Conservation (phyloP, 2,888 invertebrate species). For the Eledone cirrhosa region DNA sequence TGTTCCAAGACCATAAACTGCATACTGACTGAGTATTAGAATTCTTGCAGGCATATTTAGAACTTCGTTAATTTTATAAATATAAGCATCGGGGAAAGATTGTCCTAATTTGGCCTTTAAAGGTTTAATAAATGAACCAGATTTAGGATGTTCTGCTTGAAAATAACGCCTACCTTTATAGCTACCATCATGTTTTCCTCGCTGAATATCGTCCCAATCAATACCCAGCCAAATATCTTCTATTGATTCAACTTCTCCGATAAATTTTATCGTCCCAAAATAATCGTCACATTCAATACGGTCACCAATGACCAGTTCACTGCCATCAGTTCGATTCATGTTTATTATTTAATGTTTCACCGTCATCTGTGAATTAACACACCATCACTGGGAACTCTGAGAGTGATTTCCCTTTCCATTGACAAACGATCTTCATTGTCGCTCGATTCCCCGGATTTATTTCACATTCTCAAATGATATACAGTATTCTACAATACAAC, state of each 20-base stretch:
- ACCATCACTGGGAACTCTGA: no score
- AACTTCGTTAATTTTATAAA: background rate
- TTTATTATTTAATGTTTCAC: conserved; percentile 24
- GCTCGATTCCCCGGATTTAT: no score
- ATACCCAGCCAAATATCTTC: conserved; percentile 83
- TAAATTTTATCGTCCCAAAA: conserved; percentile 77
- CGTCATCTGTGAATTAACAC: no score
- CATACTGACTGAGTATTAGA: background rate
- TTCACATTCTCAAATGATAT: no score
- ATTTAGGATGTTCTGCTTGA: conserved; percentile 74
- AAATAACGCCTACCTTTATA: conserved; percentile 86
- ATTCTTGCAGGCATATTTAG: background rate
- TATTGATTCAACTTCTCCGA: conserved; percentile 78
- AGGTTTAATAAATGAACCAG: conserved; percentile 88
- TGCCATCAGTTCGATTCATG: conserved; percentile 45
- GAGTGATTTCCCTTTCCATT: no score
- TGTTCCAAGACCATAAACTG: background rate
- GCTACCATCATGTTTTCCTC: conserved; percentile 93
- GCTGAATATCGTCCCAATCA: conserved; percentile 90
- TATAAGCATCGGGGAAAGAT: conserved; percentile 76
- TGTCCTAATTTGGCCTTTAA: conserved; percentile 80
- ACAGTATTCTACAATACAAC: no score
- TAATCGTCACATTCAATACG: conserved; percentile 69
- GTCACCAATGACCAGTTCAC: conserved; percentile 64
- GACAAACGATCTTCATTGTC: no score